phyloP scores from a whole-genome alignment of 1,140 invertebrate genomes.

The Zophobas morio region DNA sequence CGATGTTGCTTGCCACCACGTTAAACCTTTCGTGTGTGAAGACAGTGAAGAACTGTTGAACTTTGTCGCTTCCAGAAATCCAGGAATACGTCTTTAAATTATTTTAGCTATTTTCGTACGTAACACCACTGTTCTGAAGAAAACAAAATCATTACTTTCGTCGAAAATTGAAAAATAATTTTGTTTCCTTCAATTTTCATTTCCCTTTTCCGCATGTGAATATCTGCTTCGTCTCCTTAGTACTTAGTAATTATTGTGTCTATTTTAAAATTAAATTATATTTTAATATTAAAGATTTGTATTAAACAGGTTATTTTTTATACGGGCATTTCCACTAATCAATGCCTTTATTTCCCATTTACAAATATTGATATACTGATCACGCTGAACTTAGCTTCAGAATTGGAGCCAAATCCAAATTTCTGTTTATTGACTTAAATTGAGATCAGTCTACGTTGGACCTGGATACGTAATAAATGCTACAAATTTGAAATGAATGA shows the following conservation, averaged over 20 bases:
- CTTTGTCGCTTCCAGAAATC: constrained; percentile 89
- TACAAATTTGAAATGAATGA: too few relatives aligned
- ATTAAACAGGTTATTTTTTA: constrained; percentile 47
- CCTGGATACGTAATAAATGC: too few relatives aligned
- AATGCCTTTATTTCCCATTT: too few relatives aligned
- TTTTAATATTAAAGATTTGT: constrained; percentile 56
- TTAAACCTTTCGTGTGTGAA: constrained; percentile 94
- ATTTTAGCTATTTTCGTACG: constrained; percentile 39
- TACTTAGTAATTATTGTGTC: constrained; percentile 55
- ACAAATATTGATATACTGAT: too few relatives aligned
- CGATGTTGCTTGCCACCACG: constrained; percentile 91
- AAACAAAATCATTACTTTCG: background rate
- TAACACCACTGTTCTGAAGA: constrained; percentile 27
- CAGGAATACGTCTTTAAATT: constrained; percentile 83
- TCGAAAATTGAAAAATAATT: too few relatives aligned
- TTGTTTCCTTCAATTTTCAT: background rate
- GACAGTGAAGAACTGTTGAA: constrained; percentile 93
- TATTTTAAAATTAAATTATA: constrained; percentile 58
- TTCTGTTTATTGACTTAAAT: too few relatives aligned
- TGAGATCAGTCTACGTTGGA: too few relatives aligned
- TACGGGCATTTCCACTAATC: constrained; percentile 1
- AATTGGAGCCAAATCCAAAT: too few relatives aligned
- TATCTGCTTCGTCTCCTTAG: constrained; percentile 53
- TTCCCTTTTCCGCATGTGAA: constrained; percentile 53
- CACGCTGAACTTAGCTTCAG: too few relatives aligned